phyloP scores from a whole-genome alignment of 2,888 invertebrate genomes.

The Sinelater perroti region DNA sequence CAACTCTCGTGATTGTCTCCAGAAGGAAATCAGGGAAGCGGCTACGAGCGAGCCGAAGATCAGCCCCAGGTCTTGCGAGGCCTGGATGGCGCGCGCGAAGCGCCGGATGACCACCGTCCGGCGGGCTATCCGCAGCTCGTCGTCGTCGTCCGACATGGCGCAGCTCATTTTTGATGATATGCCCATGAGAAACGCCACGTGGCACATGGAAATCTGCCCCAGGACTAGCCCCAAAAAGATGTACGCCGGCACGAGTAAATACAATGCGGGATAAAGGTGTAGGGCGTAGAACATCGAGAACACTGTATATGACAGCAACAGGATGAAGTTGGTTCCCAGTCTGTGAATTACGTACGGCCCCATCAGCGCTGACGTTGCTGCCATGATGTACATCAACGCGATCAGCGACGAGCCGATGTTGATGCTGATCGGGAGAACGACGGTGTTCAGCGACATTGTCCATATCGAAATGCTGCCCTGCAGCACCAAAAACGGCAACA shows the following conservation, averaged over 20 bases:
- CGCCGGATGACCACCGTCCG: constrained; percentile 61
- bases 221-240: constrained; percentile 67
- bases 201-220: constrained; percentile 55
- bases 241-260: constrained; percentile 65
- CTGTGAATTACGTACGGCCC: constrained; percentile 65
- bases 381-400: constrained; percentile 68
- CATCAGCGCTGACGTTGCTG: constrained; percentile 66
- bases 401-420: constrained; percentile 69
- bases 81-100: constrained; percentile 65
- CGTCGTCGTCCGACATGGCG: constrained; percentile 60
- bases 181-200: constrained; percentile 60
- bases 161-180: constrained; percentile 60
- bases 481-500: constrained; percentile 68
- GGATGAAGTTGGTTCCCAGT: constrained; percentile 63
- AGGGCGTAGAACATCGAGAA: constrained; percentile 69
- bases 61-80: constrained; percentile 67
- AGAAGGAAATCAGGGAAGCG: constrained; percentile 56
- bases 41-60: constrained; percentile 65
- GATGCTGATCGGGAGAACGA: constrained; percentile 41
- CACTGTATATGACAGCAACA: constrained; percentile 63
- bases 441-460: constrained; percentile 54
- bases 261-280: constrained; percentile 67
- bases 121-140: constrained; percentile 52
- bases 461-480: constrained; percentile 64
- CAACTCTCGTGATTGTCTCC: constrained; percentile 5